Conservation (phyloP, 2,113 vertebrate species). For the Campylorhamphus procurvoides region DNA sequence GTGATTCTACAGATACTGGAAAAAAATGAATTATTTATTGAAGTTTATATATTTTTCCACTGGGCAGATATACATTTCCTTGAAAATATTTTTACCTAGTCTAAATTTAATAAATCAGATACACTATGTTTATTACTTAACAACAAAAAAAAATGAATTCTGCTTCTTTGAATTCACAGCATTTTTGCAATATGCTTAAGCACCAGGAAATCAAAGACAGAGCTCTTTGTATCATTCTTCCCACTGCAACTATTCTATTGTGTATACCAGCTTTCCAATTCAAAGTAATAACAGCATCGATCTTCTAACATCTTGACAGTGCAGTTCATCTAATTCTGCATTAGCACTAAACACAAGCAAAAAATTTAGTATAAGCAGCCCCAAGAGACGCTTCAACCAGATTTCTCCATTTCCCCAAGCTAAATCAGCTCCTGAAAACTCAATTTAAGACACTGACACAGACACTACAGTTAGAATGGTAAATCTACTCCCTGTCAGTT, state of each 20-base stretch:
- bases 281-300: conserved; percentile 61
- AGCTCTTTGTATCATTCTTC: conserved; percentile 9
- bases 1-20: neutral
- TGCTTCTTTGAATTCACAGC: neutral
- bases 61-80: neutral
- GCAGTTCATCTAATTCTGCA: conserved; percentile 52
- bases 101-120: neutral
- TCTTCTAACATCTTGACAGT: conserved; percentile 61
- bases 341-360: conserved; percentile 63
- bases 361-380: conserved; percentile 56
- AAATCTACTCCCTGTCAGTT: conserved; percentile 17
- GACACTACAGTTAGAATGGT: conserved; percentile 24
- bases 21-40: neutral
- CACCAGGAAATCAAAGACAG: conserved; percentile 14
- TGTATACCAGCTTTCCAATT: conserved; percentile 49
- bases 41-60: neutral
- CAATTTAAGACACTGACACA: conserved; percentile 55
- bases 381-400: conserved; percentile 3
- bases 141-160: neutral
- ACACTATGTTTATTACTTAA: neutral
- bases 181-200: conserved; percentile 10
- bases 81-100: neutral
- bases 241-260: neutral
- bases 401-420: conserved; percentile 61
- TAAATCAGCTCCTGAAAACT: conserved; percentile 58